Percentiles rank a stretch among this genome's conserved stretches.
Evolutionary conservation across 2,888 invertebrate genomes (phyloP).

Genomic region (Argyresthia albistria): DNA sequence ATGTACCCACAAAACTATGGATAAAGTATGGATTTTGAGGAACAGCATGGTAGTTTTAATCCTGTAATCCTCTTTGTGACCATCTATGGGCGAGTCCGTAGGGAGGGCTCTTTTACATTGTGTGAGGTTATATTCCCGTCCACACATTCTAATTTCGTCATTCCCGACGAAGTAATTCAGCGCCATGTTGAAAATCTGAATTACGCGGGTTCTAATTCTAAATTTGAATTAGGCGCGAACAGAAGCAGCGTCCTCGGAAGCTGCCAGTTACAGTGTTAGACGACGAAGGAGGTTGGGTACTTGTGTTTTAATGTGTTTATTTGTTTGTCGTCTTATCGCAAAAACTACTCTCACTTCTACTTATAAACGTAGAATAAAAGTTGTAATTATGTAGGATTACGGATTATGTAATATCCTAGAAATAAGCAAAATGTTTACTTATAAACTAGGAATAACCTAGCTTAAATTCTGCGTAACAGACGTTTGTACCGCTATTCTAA

Average conservation of each 20-base stretch:
- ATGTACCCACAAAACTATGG: background rate
- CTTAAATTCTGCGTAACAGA: too few species aligned
- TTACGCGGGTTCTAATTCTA: conserved; percentile 25
- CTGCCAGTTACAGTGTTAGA: too few species aligned
- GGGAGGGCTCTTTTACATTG: background rate
- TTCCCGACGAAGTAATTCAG: background rate
- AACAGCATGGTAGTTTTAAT: background rate
- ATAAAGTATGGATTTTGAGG: background rate
- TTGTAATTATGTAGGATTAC: too few species aligned
- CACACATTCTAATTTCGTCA: background rate
- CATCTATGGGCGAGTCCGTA: background rate
- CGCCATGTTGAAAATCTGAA: background rate
- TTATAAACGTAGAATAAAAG: too few species aligned
- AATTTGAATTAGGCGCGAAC: conserved; percentile 23
- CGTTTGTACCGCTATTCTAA: too few species aligned
- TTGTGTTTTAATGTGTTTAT: too few species aligned
- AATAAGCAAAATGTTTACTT: too few species aligned
- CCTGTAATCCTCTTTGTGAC: background rate
- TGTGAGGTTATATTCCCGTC: background rate
- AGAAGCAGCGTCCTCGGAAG: background rate
- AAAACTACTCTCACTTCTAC: too few species aligned
- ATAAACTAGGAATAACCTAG: too few species aligned
- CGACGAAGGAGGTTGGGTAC: too few species aligned
- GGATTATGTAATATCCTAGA: too few species aligned
- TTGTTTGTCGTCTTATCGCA: too few species aligned